Evolutionary conservation across 2,797 vertebrate species (phyloP).

Genomic region (Etheostoma perlongum): DNA sequence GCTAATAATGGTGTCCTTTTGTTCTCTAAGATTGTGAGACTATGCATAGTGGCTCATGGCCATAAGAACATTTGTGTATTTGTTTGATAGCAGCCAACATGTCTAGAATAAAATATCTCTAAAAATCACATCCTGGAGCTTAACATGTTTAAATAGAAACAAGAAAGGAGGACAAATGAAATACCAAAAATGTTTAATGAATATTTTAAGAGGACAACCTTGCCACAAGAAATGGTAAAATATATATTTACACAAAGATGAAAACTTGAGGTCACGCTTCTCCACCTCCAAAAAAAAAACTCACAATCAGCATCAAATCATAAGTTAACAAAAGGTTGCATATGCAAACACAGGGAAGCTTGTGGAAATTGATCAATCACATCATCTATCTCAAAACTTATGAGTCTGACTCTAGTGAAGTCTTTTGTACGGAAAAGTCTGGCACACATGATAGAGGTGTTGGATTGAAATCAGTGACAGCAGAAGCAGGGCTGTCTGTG

Average conservation of each 20-base stretch:
- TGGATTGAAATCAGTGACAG: not conserved
- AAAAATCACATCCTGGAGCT: not conserved
- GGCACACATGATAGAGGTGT: not conserved
- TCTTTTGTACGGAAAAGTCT: not conserved
- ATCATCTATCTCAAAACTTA: not conserved
- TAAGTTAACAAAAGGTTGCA: conserved; percentile 32
- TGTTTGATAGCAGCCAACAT: not conserved
- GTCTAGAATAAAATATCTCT: not conserved
- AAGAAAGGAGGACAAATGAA: conserved; percentile 17
- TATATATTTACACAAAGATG: conserved; percentile 66
- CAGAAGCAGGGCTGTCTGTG: conserved; percentile 3
- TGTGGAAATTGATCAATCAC: not conserved
- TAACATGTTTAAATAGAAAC: not conserved
- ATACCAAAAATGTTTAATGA: conserved; percentile 75
- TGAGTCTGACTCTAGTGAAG: not conserved
- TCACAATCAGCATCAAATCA: conserved; percentile 32
- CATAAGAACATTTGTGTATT: not conserved
- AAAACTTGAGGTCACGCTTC: conserved; percentile 1
- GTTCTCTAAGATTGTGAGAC: not conserved
- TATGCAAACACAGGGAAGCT: not conserved
- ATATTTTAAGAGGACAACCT: conserved; percentile 44
- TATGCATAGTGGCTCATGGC: not conserved
- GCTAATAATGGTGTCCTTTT: not conserved
- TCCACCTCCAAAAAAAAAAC: not conserved
- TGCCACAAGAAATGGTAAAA: conserved; percentile 46